A percentile compares a stretch with the other conserved stretches of the same genome.
Conservation (phyloP, 2,113 vertebrate species). For the Mesocricetus auratus region DNA sequence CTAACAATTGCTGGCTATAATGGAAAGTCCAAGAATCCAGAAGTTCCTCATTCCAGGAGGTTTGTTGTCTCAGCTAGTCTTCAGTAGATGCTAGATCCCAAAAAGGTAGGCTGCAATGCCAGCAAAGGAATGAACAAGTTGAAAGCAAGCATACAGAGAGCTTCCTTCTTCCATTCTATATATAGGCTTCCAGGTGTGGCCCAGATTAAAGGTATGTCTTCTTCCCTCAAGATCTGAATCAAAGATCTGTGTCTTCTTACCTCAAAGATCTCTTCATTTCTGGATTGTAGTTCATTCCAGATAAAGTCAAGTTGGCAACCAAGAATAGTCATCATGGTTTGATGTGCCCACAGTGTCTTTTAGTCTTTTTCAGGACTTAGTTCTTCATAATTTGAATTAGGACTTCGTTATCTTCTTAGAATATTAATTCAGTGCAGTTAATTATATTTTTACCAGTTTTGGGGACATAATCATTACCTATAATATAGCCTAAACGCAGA, state of each 20-base stretch:
- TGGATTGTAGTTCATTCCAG: not conserved
- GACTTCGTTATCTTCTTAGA: not conserved
- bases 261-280: not conserved
- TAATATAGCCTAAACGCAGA: not conserved
- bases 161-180: not conserved
- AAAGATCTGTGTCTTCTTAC: not conserved
- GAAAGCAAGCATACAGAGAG: not conserved
- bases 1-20: not conserved
- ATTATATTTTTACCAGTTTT: constrained; percentile 2
- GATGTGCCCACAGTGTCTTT: not conserved
- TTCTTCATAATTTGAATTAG: constrained; percentile 36
- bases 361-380: not conserved
- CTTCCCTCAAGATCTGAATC: not conserved
- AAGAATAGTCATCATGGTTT: not conserved
- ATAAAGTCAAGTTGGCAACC: not conserved
- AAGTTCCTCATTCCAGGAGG: not conserved
- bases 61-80: not conserved
- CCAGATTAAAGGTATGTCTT: not conserved
- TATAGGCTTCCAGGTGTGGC: not conserved
- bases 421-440: not conserved
- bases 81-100: not conserved
- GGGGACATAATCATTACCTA: not conserved
- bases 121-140: not conserved
- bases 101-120: not conserved
- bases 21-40: not conserved